A percentile compares a stretch with the other conserved stretches of the same genome.
Evolutionary conservation across 2,113 vertebrate genomes (phyloP).

Genomic region (Forbesichthys papilliferus): DNA sequence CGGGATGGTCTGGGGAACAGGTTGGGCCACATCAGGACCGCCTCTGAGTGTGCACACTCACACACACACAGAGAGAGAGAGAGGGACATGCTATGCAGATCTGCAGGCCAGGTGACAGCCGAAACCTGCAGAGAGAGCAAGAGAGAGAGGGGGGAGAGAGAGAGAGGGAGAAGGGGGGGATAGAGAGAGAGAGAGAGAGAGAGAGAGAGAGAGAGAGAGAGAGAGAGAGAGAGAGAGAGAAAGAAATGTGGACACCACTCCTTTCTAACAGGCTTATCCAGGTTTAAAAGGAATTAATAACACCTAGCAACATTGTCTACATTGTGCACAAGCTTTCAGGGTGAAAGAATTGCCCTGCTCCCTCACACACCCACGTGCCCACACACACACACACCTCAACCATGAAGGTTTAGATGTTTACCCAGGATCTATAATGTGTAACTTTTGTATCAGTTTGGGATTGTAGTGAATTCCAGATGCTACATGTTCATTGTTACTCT

Average conservation of each 20-base stretch:
- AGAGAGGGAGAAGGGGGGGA: neutral
- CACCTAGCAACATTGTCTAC: slow-evolving; percentile 3
- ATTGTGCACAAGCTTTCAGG: neutral
- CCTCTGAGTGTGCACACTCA: slow-evolving; percentile 21
- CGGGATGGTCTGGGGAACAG: slow-evolving; percentile 65
- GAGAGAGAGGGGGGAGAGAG: slow-evolving; percentile 1
- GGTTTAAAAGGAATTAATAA: slow-evolving; percentile 35
- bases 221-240: slow-evolving; percentile 4
- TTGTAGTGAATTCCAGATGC: no score
- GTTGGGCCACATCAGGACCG: slow-evolving; percentile 62
- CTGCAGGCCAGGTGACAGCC: slow-evolving; percentile 32
- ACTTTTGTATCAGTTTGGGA: no score
- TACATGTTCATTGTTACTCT: no score
- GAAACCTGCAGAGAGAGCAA: slow-evolving; percentile 55
- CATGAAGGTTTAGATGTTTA: no score
- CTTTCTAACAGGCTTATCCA: slow-evolving; percentile 65
- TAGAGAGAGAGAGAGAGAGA: no score
- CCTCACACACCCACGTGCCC: neutral
- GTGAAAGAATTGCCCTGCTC: neutral
- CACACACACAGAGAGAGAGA: slow-evolving; percentile 13
- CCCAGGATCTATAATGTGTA: no score
- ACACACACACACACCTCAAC: neutral
- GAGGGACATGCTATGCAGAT: slow-evolving; percentile 5
- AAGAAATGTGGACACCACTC: slow-evolving; percentile 34
- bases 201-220: slow-evolving; percentile 6